phyloP scores from a whole-genome alignment of 2,113 vertebrate species.

The Donacobius atricapilla region DNA sequence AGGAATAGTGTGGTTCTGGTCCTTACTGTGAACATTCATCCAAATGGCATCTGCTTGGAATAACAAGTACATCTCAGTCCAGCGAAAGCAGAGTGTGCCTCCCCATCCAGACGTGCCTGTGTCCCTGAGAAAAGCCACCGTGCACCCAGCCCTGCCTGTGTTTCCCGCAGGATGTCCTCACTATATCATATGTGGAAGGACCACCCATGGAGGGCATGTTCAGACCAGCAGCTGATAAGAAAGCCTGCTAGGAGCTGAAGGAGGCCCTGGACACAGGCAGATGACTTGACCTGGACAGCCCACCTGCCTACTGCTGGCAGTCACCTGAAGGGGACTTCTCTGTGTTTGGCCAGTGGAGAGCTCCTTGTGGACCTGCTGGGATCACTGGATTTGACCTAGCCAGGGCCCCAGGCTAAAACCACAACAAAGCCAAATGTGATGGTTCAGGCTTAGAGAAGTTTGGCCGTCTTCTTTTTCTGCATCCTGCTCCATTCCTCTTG shows the following conservation, averaged over 20 bases:
- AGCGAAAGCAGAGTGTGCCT: background rate
- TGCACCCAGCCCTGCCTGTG: background rate
- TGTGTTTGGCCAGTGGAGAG: background rate
- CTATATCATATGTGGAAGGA: accelerated
- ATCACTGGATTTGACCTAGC: background rate
- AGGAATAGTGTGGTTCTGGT: background rate
- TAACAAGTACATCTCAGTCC: background rate
- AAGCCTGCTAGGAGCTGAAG: background rate
- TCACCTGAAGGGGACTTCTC: background rate
- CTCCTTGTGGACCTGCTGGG: background rate
- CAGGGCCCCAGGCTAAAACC: background rate
- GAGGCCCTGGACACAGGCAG: background rate
- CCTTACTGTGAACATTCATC: background rate
- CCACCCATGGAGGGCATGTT: background rate
- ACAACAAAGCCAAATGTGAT: background rate
- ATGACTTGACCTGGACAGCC: background rate
- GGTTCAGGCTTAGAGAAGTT: background rate
- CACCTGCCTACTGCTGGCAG: background rate
- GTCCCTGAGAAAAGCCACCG: background rate
- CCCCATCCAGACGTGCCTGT: background rate
- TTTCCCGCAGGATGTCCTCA: background rate
- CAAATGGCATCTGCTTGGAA: background rate
- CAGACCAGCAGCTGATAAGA: background rate
- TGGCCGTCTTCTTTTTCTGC: background rate
- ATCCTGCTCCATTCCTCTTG: background rate